Percentiles rank a stretch among this genome's conserved stretches.
Conservation (phyloP, 2,888 invertebrate species). For the Tiphia femorata region DNA sequence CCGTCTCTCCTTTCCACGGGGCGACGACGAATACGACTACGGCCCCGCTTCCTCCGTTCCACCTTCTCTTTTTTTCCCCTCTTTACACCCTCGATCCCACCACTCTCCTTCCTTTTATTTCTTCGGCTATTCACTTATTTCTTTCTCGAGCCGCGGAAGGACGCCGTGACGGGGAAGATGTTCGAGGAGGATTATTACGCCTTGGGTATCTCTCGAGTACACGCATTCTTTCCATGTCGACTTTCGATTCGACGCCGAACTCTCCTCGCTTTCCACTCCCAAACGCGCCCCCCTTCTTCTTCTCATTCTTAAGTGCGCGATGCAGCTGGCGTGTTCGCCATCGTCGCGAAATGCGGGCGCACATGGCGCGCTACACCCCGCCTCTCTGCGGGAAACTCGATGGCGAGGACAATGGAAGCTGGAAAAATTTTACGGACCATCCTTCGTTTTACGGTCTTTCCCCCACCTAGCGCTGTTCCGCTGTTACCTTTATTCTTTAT, state of each 20-base stretch:
- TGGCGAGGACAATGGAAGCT: too few species aligned
- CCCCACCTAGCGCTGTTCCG: too few species aligned
- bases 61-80: slow-evolving; percentile 4
- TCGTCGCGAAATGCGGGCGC: too few species aligned
- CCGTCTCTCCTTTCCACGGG: slow-evolving; percentile 28
- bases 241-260: background rate
- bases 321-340: background rate
- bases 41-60: slow-evolving; percentile 2
- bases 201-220: slow-evolving; percentile 1
- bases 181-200: slow-evolving; percentile 9
- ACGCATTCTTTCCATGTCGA: background rate
- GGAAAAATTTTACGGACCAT: too few species aligned
- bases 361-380: too few species aligned
- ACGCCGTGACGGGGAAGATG: background rate
- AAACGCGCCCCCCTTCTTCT: too few species aligned
- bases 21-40: slow-evolving; percentile 10
- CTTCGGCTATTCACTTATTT: slow-evolving; percentile 12
- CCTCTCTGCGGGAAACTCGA: too few species aligned
- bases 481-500: too few species aligned
- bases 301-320: too few species aligned
- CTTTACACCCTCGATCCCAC: slow-evolving; percentile 4
- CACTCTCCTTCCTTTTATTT: slow-evolving; percentile 9
- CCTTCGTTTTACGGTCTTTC: too few species aligned
- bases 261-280: too few species aligned
- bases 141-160: slow-evolving; percentile 4